Percentiles rank a stretch among this genome's conserved stretches.
These are phyloP conservation scores for Ardeotis arabs DNA, from an alignment of 2,113 vertebrate species.

Conservation along the genomic window DNA sequence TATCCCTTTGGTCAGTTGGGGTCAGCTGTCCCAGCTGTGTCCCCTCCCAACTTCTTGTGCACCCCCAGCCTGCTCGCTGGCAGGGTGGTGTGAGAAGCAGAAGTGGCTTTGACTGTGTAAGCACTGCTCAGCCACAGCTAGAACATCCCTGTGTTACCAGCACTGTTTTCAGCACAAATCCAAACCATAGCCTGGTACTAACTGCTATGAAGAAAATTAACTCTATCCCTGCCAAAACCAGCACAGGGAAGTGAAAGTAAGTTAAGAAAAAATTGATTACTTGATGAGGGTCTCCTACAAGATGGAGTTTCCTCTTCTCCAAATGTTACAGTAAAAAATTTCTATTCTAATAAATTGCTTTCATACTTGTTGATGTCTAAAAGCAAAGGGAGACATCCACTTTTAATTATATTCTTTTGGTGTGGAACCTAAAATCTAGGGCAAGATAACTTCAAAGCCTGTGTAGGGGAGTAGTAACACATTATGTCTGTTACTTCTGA, in stretches of 20 bases:
- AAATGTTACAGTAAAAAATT: neutral
- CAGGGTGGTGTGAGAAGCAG: too few relatives aligned
- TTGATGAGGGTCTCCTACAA: neutral
- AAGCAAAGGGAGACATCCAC: neutral
- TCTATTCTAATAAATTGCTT: neutral
- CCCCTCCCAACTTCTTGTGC: too few relatives aligned
- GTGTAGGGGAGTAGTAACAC: neutral
- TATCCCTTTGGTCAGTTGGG: too few relatives aligned
- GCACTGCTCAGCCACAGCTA: too few relatives aligned
- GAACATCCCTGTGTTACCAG: too few relatives aligned
- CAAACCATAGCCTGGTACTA: too few relatives aligned
- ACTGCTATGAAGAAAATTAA: too few relatives aligned
- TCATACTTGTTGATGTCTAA: neutral
- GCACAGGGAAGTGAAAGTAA: neutral
- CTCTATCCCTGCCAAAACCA: too few relatives aligned
- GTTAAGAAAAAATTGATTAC: neutral
- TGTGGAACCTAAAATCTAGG: neutral
- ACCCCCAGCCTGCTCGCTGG: too few relatives aligned
- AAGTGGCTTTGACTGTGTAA: too few relatives aligned
- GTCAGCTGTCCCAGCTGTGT: too few relatives aligned
- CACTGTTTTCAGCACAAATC: too few relatives aligned
- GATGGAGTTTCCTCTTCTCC: neutral
- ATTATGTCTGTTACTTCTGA: neutral
- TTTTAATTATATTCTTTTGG: neutral
- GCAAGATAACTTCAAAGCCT: neutral